phyloP scores from a whole-genome alignment of 2,113 vertebrate genomes.

The Corvus hawaiiensis region DNA sequence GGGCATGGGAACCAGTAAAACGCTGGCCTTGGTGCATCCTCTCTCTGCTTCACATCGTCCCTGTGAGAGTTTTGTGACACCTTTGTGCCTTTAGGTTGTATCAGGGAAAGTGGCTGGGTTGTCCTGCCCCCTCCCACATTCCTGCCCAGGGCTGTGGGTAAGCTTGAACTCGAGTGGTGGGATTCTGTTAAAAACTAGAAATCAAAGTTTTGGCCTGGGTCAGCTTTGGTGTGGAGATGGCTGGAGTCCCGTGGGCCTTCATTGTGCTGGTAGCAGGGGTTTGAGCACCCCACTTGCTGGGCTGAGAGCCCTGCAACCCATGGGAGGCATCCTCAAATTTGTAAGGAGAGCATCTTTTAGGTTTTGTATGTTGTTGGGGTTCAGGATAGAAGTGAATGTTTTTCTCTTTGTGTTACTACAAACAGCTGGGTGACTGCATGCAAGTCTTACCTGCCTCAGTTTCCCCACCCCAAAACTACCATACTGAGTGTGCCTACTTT shows the following conservation, averaged over 20 bases:
- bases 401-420: background rate
- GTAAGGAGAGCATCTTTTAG: background rate
- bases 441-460: background rate
- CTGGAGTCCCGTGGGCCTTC: rapidly evolving
- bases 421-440: background rate
- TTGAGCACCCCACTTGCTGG: background rate
- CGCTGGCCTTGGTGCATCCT: background rate
- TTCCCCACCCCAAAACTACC: background rate
- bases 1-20: background rate
- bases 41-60: background rate
- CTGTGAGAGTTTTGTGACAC: background rate
- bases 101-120: background rate
- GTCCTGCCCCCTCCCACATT: background rate
- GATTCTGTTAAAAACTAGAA: background rate
- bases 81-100: background rate
- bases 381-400: background rate
- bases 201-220: background rate
- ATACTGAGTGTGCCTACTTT: background rate
- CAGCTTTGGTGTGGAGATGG: background rate
- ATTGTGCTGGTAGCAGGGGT: background rate
- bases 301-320: background rate
- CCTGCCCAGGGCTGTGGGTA: background rate
- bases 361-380: background rate
- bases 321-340: background rate
- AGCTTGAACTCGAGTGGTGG: background rate